Conservation (phyloP, 2,113 vertebrate genomes). For the Sorex fumeus region DNA sequence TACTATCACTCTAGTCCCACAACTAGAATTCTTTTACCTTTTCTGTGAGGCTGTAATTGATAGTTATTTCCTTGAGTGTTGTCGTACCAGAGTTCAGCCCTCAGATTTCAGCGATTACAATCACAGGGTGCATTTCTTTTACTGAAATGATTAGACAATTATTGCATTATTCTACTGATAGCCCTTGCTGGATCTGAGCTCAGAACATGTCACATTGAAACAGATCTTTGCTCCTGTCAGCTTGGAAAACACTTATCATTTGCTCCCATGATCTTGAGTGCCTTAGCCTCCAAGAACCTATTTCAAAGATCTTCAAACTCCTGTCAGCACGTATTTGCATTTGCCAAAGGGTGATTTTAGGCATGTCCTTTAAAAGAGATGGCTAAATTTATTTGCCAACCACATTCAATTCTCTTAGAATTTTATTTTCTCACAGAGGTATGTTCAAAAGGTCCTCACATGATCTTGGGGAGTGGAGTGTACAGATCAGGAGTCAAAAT, state of each 20-base stretch:
- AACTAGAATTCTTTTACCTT: conserved; percentile 2
- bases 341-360: not conserved
- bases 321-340: not conserved
- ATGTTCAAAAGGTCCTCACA: not conserved
- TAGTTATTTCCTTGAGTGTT: conserved; percentile 5
- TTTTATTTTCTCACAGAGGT: not conserved
- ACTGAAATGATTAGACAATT: conserved; percentile 46
- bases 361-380: not conserved
- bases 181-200: not conserved
- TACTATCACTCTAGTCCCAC: no score
- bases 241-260: conserved; percentile 38
- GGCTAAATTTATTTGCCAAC: conserved; percentile 4
- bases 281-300: not conserved
- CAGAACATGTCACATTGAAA: conserved; percentile 25
- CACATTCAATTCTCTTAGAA: not conserved
- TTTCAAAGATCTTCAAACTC: conserved; percentile 38
- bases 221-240: not conserved
- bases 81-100: not conserved
- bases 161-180: not conserved
- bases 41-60: not conserved
- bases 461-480: not conserved
- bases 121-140: conserved; percentile 19
- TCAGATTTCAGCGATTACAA: conserved; percentile 18
- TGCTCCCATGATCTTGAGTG: not conserved
- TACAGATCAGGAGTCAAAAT: not conserved